Conservation (phyloP, 2,113 vertebrate species). For the Ovis aries region DNA sequence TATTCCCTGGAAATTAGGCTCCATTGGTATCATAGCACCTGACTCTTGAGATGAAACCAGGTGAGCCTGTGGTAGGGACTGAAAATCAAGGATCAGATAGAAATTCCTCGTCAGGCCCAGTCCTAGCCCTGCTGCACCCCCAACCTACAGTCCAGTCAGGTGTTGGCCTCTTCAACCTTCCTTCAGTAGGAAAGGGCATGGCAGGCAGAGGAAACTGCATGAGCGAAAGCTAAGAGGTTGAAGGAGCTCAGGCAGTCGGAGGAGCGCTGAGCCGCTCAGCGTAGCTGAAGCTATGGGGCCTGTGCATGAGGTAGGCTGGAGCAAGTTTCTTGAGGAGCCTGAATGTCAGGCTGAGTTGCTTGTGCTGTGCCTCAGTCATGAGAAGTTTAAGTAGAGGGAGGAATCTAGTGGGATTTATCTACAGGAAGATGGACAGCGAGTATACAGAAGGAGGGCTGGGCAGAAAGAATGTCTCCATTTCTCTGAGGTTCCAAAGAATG, state of each 20-base stretch:
- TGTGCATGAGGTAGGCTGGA: fast-evolving
- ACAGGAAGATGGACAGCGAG: not conserved
- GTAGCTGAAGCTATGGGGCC: fast-evolving
- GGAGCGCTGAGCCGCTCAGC: not conserved
- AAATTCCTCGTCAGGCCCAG: no score
- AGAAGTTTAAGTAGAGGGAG: not conserved
- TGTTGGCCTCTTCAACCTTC: not conserved
- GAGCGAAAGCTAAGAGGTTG: not conserved
- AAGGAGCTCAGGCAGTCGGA: not conserved
- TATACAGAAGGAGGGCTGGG: not conserved
- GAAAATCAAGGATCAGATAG: not conserved
- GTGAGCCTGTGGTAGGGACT: not conserved
- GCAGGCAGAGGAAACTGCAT: not conserved
- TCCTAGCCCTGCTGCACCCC: not conserved
- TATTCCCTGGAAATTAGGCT: not conserved
- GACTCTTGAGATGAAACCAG: not conserved
- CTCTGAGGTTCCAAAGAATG: not conserved
- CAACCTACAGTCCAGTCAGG: not conserved
- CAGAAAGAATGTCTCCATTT: not conserved
- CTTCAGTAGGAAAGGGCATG: not conserved
- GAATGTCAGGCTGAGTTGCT: not conserved
- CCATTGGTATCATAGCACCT: no score
- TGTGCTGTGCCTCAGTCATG: not conserved
- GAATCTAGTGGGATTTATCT: not conserved
- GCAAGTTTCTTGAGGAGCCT: not conserved